These are phyloP conservation scores for Oconnorella tubifera DNA, from an alignment of 2,888 invertebrate species.

Conservation along the genomic window DNA sequence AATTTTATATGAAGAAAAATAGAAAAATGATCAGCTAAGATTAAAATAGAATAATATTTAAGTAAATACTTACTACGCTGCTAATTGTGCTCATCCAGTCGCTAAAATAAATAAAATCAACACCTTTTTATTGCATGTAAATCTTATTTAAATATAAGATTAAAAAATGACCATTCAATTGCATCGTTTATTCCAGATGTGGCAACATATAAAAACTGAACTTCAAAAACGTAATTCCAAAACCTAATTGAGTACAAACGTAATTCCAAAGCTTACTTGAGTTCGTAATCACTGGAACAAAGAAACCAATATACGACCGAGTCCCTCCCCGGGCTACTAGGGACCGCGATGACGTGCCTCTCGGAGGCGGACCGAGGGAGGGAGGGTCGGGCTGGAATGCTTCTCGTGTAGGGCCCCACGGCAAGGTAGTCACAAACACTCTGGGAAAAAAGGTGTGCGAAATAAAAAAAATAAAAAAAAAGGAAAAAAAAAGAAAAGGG, in stretches of 20 bases:
- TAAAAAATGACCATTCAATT: too few relatives aligned
- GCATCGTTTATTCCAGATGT: too few relatives aligned
- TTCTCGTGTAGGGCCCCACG: conserved; percentile 38
- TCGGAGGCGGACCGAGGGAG: conserved; percentile 33
- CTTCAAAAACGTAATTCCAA: too few relatives aligned
- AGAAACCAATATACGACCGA: conserved; percentile 34
- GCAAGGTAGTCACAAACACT: conserved; percentile 39
- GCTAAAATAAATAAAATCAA: conserved; percentile 14
- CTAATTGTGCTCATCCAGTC: conserved; percentile 25
- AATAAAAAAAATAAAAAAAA: not conserved
- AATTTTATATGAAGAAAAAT: too few relatives aligned
- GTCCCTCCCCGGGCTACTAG: conserved; percentile 28
- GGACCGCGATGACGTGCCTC: conserved; percentile 36
- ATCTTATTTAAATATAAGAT: too few relatives aligned
- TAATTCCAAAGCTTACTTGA: conserved; percentile 25
- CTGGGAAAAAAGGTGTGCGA: too few relatives aligned
- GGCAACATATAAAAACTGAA: too few relatives aligned
- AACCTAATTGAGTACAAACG: too few relatives aligned
- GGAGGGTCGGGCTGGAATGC: conserved; percentile 35
- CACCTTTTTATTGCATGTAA: not conserved
- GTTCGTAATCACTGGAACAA: conserved; percentile 28
- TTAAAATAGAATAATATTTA: not conserved
- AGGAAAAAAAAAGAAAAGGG: not conserved
- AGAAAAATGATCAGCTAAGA: too few relatives aligned
- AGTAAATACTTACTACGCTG: conserved; percentile 20